phyloP scores from a whole-genome alignment of 2,888 invertebrate species.

The Halictus ligatus region DNA sequence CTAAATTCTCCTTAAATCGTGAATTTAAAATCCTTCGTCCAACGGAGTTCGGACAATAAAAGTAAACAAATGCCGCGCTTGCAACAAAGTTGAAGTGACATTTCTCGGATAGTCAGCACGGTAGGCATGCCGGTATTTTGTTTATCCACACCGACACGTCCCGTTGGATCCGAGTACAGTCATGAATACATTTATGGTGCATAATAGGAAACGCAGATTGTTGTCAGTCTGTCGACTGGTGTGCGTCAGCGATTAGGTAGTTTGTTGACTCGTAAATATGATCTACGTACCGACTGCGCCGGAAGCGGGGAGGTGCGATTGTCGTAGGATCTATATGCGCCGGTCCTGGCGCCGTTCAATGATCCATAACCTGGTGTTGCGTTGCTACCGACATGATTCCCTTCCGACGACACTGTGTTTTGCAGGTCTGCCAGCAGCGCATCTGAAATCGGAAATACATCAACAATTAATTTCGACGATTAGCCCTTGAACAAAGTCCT shows the following conservation, averaged over 20 bases:
- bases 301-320: slow-evolving; percentile 83
- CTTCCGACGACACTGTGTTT: slow-evolving; percentile 92
- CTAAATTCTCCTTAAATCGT: too few relatives aligned
- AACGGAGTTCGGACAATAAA: background rate
- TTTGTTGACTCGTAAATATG: slow-evolving; percentile 1
- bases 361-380: slow-evolving; percentile 91
- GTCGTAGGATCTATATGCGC: slow-evolving; percentile 78
- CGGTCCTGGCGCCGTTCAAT: slow-evolving; percentile 88
- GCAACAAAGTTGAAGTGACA: background rate
- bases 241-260: background rate
- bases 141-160: background rate
- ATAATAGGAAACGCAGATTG: background rate
- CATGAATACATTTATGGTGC: background rate
- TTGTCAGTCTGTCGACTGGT: background rate
- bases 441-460: slow-evolving; percentile 89
- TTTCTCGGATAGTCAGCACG: too few relatives aligned
- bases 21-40: background rate
- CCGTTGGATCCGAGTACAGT: background rate
- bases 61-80: background rate
- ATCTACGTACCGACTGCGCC: slow-evolving; percentile 86
- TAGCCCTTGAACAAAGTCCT: background rate
- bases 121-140: too few relatives aligned
- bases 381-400: slow-evolving; percentile 83
- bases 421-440: slow-evolving; percentile 97
- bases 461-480: background rate